Conservation (phyloP, 2,113 vertebrate species). For the Chlorocebus sabaeus region DNA sequence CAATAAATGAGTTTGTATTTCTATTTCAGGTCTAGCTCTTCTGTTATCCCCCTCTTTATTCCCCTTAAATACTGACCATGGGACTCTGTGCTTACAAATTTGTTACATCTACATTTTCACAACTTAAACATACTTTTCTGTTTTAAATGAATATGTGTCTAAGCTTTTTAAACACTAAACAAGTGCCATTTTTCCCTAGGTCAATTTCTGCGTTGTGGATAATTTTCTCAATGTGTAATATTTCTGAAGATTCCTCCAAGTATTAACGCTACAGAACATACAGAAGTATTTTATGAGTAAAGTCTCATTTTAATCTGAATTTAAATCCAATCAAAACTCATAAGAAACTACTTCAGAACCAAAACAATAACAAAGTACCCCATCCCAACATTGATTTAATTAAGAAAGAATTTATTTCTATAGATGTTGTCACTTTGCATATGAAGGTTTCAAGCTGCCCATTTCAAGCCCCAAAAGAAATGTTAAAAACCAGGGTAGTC, state of each 20-base stretch:
- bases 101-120: background rate
- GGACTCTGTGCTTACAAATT: background rate
- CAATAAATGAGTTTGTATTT: background rate
- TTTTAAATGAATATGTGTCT: background rate
- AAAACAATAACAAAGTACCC: background rate
- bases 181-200: background rate
- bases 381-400: background rate
- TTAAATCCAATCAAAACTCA: conserved; percentile 16
- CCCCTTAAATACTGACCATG: background rate
- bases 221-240: background rate
- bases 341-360: background rate
- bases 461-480: background rate
- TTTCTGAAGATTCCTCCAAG: background rate
- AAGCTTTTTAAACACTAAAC: background rate
- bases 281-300: background rate
- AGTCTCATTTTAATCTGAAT: conserved; percentile 46
- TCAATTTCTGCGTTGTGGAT: background rate
- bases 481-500: background rate
- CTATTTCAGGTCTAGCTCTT: background rate
- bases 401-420: background rate
- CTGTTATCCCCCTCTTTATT: background rate
- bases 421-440: background rate
- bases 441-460: background rate
- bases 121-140: background rate
- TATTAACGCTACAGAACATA: background rate